These are phyloP conservation scores for Channa maculata DNA, from an alignment of 2,113 vertebrate genomes.

Conservation along the genomic window DNA sequence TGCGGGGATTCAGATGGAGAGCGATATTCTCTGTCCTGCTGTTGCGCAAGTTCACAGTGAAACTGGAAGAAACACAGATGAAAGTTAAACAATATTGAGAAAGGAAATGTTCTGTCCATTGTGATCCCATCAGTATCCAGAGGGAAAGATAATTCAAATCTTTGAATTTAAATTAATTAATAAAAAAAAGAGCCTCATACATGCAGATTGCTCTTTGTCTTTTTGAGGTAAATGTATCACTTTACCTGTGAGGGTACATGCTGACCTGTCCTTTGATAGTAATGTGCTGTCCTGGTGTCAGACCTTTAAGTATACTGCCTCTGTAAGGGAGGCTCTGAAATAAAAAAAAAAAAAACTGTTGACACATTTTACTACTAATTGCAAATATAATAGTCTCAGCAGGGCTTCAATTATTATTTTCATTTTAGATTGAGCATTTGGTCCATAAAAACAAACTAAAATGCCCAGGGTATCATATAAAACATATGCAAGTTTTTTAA, in stretches of 20 bases:
- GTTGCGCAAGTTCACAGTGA: slow-evolving; percentile 87
- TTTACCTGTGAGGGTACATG: slow-evolving; percentile 88
- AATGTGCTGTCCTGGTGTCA: slow-evolving; percentile 88
- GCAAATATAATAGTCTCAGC: no score
- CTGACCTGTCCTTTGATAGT: slow-evolving; percentile 92
- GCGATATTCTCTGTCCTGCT: slow-evolving; percentile 89
- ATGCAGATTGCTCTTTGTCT: neutral
- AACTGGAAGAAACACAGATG: slow-evolving; percentile 61
- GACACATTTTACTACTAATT: neutral
- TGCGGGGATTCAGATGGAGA: slow-evolving; percentile 91
- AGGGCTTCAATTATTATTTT: no score
- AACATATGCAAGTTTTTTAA: no score
- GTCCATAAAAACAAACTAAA: no score
- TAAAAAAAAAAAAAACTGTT: neutral
- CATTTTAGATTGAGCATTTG: no score
- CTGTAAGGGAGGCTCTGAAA: slow-evolving; percentile 90
- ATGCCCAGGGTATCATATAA: no score
- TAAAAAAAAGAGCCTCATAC: no score
- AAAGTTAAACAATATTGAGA: neutral
- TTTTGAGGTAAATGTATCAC: neutral
- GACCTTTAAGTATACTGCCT: slow-evolving; percentile 84
- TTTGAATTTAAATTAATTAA: no score
- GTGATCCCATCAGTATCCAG: neutral
- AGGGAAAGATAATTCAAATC: neutral
- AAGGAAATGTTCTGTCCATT: neutral